Evolutionary conservation across 2,797 vertebrate genomes (phyloP).

Genomic region (Ctenopoma multispine): DNA sequence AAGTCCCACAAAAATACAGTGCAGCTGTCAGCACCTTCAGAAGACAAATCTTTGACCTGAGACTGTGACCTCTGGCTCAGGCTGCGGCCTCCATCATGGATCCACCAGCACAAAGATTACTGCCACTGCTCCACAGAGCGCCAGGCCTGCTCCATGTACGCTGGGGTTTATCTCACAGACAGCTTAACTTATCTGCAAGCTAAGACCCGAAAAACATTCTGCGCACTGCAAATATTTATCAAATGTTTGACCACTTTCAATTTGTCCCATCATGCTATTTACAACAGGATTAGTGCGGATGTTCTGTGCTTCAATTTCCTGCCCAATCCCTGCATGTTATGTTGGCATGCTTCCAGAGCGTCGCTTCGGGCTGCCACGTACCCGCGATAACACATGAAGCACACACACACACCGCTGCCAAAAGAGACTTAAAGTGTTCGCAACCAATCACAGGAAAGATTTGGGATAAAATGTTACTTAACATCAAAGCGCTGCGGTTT

Average conservation of each 20-base stretch:
- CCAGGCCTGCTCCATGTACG: neutral
- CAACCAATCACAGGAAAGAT: conserved; percentile 24
- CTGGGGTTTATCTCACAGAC: conserved; percentile 27
- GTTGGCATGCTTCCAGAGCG: conserved; percentile 30
- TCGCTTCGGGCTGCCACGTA: neutral
- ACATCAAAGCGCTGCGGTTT: conserved; percentile 3
- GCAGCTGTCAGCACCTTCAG: conserved; percentile 6
- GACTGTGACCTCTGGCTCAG: conserved; percentile 35
- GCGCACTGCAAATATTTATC: conserved; percentile 53
- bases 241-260: conserved; percentile 62
- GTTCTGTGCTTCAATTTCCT: conserved; percentile 55
- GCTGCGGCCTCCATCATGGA: conserved; percentile 25
- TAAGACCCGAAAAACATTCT: conserved; percentile 14
- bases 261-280: conserved; percentile 61
- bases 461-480: conserved; percentile 27
- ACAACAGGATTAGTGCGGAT: conserved; percentile 62
- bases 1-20: neutral
- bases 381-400: conserved; percentile 11
- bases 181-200: conserved; percentile 10
- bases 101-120: conserved; percentile 26
- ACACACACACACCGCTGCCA: conserved; percentile 15
- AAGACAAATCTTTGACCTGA: conserved; percentile 6
- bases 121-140: conserved; percentile 18
- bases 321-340: conserved; percentile 47
- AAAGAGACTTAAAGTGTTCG: conserved; percentile 17